Evolutionary conservation across 1,140 invertebrate genomes (phyloP).

Genomic region (Chlorops oryzae): DNA sequence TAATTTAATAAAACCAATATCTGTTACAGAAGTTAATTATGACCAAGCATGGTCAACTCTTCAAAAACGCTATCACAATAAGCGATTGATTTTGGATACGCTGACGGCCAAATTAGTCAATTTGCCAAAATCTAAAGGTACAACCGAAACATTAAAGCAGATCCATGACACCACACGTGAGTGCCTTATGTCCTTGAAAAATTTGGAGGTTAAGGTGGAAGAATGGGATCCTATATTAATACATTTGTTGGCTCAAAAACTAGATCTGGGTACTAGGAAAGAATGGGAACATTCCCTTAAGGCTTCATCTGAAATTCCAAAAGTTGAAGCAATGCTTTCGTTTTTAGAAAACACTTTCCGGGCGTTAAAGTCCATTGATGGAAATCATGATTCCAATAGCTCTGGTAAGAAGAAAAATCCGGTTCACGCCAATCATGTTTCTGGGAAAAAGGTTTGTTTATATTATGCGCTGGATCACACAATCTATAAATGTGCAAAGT

Average conservation of each 20-base stretch:
- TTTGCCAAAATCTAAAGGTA: neutral
- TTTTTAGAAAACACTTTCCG: constrained; percentile 8
- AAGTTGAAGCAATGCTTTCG: neutral
- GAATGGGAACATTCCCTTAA: constrained; percentile 9
- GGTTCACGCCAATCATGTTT: no score
- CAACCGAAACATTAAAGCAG: neutral
- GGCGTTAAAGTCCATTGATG: constrained; percentile 4
- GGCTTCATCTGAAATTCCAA: neutral
- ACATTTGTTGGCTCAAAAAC: neutral
- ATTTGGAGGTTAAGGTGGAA: neutral
- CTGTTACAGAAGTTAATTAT: constrained; percentile 7
- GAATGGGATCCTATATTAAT: constrained; percentile 3
- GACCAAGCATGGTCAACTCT: constrained; percentile 1
- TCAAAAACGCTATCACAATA: constrained; percentile 1
- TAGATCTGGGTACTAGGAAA: neutral
- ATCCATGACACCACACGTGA: constrained; percentile 5
- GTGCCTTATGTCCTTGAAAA: constrained; percentile 1
- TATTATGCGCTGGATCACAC: no score
- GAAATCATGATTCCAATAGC: no score
- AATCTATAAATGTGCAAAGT: no score
- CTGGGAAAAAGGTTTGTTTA: no score
- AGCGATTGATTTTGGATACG: neutral
- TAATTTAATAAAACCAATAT: constrained; percentile 6
- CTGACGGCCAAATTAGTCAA: neutral
- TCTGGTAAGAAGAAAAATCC: no score